Base-by-base conservation (phyloP, 2,888 invertebrate species). In the Halictus quadricinctus region DNA sequence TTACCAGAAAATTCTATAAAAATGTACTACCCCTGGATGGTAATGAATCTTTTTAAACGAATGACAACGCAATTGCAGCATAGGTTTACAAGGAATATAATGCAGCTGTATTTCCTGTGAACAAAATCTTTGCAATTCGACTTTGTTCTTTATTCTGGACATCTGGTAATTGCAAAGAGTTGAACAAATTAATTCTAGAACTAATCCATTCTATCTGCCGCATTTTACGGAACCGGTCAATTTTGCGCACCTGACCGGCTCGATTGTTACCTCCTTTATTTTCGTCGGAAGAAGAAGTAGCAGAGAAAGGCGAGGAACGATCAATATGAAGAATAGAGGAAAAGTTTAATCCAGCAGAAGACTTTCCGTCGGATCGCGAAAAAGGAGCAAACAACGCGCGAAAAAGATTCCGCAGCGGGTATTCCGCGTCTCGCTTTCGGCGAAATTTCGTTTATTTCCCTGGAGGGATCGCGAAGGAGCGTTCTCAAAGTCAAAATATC, bases 391-490 rank as follows among this genome's bases (percentile, higher is more conserved):
- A 66, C 66, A 41, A 41, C 36, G 18, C 8, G 7, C 36, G 36
- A 10, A 66, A 41, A 66, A 66, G 66, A 66, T 66, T 36, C 29
- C 29, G 21, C 60, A 13, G n/a, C 25, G 25, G 60, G 60, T 1
- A 60, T 29, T 66, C 36, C 18, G 18, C 18, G 18, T 66, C 66
- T 64, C 36, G 66, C 66, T 36, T 29, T 66, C 36, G 10, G 15
- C 21, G 66, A 36, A 66, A 66, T 36, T 66, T 66, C 66, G 36
- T 66, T 66, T 66, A 66, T 66, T 66, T 66, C 66, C 66, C 66
- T 6, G 29, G 66, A 29, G 66, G 21, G 36, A 41, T 36, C 29
- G 36, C 66, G 66, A 36, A 29, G 66, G 54, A 58, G n/a, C 3
- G 36, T 66, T 66, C 36, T 66, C 36, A 66, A 66, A 41, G 66